Base-by-base conservation (phyloP, 30 jellyfish, hydroid and myxozoan genomes). In the Hydra vulgaris region DNA sequence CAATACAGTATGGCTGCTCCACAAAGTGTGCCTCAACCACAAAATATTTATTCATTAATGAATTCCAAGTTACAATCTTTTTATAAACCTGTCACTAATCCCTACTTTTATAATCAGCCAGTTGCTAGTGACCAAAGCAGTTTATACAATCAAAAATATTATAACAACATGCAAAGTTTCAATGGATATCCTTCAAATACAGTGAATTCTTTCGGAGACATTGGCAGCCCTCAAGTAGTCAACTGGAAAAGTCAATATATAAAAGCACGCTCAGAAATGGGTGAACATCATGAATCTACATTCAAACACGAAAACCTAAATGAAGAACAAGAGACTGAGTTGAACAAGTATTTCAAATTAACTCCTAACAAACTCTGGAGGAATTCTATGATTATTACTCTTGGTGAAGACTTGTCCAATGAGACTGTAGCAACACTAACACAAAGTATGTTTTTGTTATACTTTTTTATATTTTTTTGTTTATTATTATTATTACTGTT, bases 211-310 rank as follows among this genome's bases (percentile, higher is more conserved):
- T 78, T 19, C 25, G 85, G 85, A 18, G 67, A 25, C 17, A 74
- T 78, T 61, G 85, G 85, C 15, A 78, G 85, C n/a, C 85, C 85
- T 18, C 85, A 40, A 78, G 81, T 78, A 52, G 25, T 27, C 24
- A 78, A 78, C 24, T 27, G 76, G 82, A 54, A 7, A 54, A 61
- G 18, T 40, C 54, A 66, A n/a, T 61, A 19, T 15, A 15, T 78
- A 22, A 26, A 78, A 18, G 61, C 85, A n/a, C 82, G 82, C 26
- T 27, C 85, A 4, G 54, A 55, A 27, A 23, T 21, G 19, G 81
- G 21, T 22, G 83, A 75, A 0, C 21, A 75, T 4, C 5, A 12
- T 40, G 5, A 40, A 5, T 3, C 12, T 40, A 5, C 61, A 40
- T 40, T 40, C 12, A 40, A 40, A 40, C 61, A 40, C 12, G 61